Conservation (phyloP, 2,888 invertebrate species). For the Ectropis crepuscularia region DNA sequence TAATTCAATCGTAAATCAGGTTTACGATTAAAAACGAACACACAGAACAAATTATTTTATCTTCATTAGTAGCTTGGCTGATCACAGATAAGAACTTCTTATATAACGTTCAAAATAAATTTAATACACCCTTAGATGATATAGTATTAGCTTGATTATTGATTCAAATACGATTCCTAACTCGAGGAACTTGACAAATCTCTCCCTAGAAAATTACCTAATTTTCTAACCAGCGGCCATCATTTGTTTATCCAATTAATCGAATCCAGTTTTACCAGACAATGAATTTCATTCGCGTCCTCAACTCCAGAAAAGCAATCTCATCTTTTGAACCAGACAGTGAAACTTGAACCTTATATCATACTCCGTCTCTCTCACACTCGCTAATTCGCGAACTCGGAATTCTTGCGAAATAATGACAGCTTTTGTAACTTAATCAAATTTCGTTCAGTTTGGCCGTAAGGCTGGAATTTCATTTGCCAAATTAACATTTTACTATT, state of each 20-base stretch:
- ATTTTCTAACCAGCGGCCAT: constrained; percentile 45
- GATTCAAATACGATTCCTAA: no score
- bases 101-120: no score
- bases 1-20: no score
- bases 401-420: constrained; percentile 68
- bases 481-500: constrained; percentile 78
- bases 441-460: constrained; percentile 69
- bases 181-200: not conserved
- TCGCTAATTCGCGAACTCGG: constrained; percentile 41
- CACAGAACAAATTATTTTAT: no score
- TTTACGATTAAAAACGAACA: no score
- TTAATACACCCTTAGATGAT: no score
- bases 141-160: no score
- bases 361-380: constrained; percentile 45
- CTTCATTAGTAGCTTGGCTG: no score
- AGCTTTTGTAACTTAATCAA: constrained; percentile 78
- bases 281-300: constrained; percentile 59
- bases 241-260: constrained; percentile 61
- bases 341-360: constrained; percentile 42
- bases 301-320: constrained; percentile 61
- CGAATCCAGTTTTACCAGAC: constrained; percentile 54
- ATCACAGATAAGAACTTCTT: no score
- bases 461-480: constrained; percentile 68
- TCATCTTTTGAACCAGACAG: constrained; percentile 39
- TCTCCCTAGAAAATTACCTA: constrained; percentile 29